Evolutionary conservation across 2,888 invertebrate species (phyloP).

Genomic region (Sphecodes monilicornis): DNA sequence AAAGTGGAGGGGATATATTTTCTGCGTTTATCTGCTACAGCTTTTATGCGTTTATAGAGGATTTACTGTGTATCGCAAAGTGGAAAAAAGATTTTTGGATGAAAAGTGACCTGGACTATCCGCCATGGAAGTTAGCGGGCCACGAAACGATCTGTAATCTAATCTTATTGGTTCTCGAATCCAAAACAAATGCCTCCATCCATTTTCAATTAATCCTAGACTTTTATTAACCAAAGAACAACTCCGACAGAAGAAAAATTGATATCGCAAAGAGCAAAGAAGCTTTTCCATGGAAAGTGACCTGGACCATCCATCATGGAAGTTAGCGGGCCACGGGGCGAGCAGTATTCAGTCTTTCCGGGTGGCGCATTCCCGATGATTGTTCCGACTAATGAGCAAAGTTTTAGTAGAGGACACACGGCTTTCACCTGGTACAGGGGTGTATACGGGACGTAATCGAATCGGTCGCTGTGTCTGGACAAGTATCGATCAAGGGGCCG

Average conservation of each 20-base stretch:
- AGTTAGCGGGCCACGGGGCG: neutral
- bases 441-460: slow-evolving; percentile 78
- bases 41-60: too few species aligned
- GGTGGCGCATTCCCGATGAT: neutral
- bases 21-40: too few species aligned
- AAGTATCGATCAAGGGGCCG: slow-evolving; percentile 64
- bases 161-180: neutral
- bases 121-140: too few species aligned
- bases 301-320: neutral
- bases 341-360: neutral
- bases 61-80: too few species aligned
- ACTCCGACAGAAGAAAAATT: neutral
- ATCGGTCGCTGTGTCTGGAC: slow-evolving; percentile 63
- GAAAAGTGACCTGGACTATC: too few species aligned
- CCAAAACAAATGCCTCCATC: neutral
- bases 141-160: too few species aligned
- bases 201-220: neutral
- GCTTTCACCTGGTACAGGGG: slow-evolving; percentile 77
- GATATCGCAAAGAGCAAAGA: neutral
- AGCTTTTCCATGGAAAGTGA: neutral
- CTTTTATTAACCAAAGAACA: neutral
- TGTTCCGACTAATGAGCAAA: slow-evolving; percentile 12
- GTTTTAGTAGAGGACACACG: slow-evolving; percentile 11
- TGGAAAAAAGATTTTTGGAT: too few species aligned
- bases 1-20: too few species aligned